A percentile compares a stretch with the other conserved stretches of the same genome.
Conservation (phyloP, 2,113 vertebrate species). For the Sebastes schlegelii region DNA sequence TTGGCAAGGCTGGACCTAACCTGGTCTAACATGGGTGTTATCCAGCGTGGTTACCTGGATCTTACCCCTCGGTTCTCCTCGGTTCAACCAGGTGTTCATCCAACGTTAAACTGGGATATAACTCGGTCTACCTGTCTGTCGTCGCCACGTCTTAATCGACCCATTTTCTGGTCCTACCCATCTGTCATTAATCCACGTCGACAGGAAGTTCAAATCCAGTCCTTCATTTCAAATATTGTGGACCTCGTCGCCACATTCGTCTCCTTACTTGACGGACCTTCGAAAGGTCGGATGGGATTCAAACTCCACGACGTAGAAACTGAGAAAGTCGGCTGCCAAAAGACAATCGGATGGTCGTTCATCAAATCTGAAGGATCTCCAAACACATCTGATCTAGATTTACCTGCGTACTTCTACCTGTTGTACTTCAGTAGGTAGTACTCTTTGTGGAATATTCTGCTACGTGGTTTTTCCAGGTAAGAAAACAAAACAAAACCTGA, state of each 20-base stretch:
- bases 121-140: background rate
- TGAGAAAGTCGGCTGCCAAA: background rate
- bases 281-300: background rate
- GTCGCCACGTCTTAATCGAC: background rate
- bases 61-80: background rate
- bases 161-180: background rate
- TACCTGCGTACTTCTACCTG: background rate
- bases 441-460: constrained; percentile 7
- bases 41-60: background rate
- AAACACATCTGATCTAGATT: background rate
- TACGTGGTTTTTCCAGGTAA: constrained; percentile 19
- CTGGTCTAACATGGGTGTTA: background rate
- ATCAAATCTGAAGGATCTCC: too few relatives aligned
- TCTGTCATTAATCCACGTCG: background rate
- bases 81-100: background rate
- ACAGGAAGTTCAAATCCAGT: background rate
- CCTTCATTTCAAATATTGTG: background rate
- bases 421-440: background rate
- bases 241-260: background rate
- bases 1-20: background rate
- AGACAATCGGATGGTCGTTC: background rate
- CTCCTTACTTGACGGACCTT: background rate
- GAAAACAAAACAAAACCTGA: background rate
- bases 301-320: background rate
- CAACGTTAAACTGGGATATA: background rate